phyloP scores from a whole-genome alignment of 2,888 invertebrate genomes.

The Apeira syringaria region DNA sequence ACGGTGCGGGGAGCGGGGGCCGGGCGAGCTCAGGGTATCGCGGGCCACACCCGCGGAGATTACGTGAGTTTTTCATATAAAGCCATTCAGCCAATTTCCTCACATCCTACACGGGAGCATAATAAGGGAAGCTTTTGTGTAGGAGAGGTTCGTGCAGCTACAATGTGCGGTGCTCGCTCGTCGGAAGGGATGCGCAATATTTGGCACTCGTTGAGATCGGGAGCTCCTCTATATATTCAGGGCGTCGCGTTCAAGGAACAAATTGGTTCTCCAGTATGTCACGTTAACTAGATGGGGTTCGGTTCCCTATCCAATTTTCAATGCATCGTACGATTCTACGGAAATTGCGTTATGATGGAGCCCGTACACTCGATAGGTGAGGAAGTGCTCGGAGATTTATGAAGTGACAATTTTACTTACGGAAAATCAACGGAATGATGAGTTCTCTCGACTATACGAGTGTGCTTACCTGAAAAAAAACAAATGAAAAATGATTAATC shows the following conservation, averaged over 20 bases:
- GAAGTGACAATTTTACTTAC: constrained; percentile 19
- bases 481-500: constrained; percentile 6
- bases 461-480: constrained; percentile 46
- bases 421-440: constrained; percentile 5
- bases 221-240: constrained; percentile 59
- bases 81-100: constrained; percentile 82
- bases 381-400: constrained; percentile 9
- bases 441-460: constrained; percentile 12
- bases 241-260: constrained; percentile 54
- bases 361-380: constrained; percentile 16
- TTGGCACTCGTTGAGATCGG: constrained; percentile 56
- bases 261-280: constrained; percentile 52
- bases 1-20: constrained; percentile 49
- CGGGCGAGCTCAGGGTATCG: constrained; percentile 71
- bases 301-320: constrained; percentile 54
- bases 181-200: constrained; percentile 56
- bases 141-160: constrained; percentile 74
- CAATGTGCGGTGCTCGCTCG: constrained; percentile 68
- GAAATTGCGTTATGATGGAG: constrained; percentile 37
- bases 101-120: constrained; percentile 78
- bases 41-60: constrained; percentile 70
- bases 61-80: constrained; percentile 81
- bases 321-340: constrained; percentile 41
- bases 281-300: constrained; percentile 46
- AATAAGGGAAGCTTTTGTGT: constrained; percentile 80